Conservation (phyloP, 1,140 invertebrate genomes). For the Thaumetopoea pityocampa region DNA sequence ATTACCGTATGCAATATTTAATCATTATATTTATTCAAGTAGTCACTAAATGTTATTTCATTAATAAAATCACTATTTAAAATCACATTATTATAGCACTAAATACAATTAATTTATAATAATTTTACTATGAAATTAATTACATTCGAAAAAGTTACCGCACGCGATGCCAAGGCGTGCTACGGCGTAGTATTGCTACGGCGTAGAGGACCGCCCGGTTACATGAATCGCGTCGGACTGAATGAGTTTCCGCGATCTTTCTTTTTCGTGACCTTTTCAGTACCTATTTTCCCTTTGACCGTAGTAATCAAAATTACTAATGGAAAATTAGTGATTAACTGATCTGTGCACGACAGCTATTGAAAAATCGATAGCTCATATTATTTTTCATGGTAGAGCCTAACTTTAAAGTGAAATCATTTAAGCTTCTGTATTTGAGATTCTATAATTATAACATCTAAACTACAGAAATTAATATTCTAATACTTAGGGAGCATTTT, state of each 20-base stretch:
- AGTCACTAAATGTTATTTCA: conserved; percentile 30
- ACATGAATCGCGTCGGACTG: conserved; percentile 42
- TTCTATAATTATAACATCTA: too few relatives aligned
- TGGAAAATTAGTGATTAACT: conserved; percentile 7
- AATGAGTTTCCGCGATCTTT: conserved; percentile 25
- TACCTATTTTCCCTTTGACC: conserved; percentile 35
- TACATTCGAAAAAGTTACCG: conserved; percentile 27
- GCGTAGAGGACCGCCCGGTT: conserved; percentile 37
- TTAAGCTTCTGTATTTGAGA: too few relatives aligned
- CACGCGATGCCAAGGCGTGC: conserved; percentile 13
- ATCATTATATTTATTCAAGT: conserved; percentile 30
- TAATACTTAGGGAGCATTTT: too few relatives aligned
- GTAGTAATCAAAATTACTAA: conserved; percentile 27
- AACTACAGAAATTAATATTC: too few relatives aligned
- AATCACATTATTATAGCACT: conserved; percentile 9
- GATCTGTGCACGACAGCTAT: not conserved
- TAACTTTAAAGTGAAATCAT: not conserved
- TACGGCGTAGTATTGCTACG: conserved; percentile 23
- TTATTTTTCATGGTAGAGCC: not conserved
- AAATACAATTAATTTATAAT: conserved; percentile 1
- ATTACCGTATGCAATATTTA: conserved; percentile 48
- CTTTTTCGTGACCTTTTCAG: conserved; percentile 35
- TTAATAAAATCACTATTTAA: conserved; percentile 12
- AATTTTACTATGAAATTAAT: conserved; percentile 4
- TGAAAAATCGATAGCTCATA: not conserved